Percentiles rank a stretch among this genome's conserved stretches.
phyloP scores from a whole-genome alignment of 2,797 vertebrate species.

The Liasis olivaceus region DNA sequence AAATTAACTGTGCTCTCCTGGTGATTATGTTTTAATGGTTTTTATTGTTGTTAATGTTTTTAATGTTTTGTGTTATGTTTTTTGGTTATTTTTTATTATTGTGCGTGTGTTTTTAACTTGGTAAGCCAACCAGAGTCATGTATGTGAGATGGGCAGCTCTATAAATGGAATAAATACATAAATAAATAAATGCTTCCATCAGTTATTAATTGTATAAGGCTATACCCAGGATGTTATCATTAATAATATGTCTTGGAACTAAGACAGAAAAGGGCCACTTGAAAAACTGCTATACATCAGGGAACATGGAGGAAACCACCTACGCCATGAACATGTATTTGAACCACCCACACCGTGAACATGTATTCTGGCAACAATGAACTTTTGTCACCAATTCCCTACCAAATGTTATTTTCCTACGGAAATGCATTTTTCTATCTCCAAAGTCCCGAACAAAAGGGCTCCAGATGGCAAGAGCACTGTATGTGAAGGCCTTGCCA shows the following conservation, averaged over 20 bases:
- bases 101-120: neutral
- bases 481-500: constrained; percentile 49
- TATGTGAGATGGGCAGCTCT: neutral
- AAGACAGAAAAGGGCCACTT: constrained; percentile 44
- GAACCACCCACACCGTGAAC: constrained; percentile 67
- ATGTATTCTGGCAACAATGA: constrained; percentile 61
- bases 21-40: neutral
- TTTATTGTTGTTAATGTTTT: neutral
- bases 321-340: constrained; percentile 69
- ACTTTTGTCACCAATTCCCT: constrained; percentile 61
- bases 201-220: neutral
- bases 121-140: neutral
- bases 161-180: neutral
- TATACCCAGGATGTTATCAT: neutral
- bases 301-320: constrained; percentile 47
- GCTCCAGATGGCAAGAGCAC: constrained; percentile 56
- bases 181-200: neutral
- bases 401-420: constrained; percentile 63
- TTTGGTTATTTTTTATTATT: neutral
- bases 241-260: constrained; percentile 47
- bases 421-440: constrained; percentile 48
- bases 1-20: neutral
- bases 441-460: constrained; percentile 56
- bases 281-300: constrained; percentile 51
- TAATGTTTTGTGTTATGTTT: neutral